Conservation (phyloP, 2,797 vertebrate genomes). For the Choloepus didactylus region DNA sequence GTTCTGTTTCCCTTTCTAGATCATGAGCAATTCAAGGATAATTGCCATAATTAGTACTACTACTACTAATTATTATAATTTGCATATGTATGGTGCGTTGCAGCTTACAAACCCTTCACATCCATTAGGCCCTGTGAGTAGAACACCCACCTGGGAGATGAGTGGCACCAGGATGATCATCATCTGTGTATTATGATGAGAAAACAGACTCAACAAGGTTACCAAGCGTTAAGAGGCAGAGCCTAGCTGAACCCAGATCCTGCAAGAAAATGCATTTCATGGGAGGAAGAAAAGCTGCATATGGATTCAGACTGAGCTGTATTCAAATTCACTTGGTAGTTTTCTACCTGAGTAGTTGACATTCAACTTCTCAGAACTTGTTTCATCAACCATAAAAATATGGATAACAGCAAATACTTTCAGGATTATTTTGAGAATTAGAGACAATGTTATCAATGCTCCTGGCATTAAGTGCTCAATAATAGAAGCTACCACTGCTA, state of each 20-base stretch:
- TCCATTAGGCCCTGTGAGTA: not conserved
- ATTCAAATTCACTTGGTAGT: not conserved
- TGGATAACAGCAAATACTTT: not conserved
- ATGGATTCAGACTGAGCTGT: not conserved
- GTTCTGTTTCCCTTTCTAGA: not conserved
- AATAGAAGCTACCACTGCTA: not conserved
- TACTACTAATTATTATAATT: not conserved
- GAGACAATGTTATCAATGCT: not conserved
- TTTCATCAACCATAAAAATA: slow-evolving; percentile 24
- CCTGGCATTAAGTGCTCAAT: not conserved
- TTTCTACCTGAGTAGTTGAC: too few species aligned
- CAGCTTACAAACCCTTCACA: not conserved
- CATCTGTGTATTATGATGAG: not conserved
- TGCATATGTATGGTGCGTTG: not conserved
- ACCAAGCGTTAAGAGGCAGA: not conserved
- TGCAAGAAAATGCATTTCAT: not conserved
- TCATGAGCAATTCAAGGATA: not conserved
- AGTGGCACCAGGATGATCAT: not conserved
- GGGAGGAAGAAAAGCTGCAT: not conserved
- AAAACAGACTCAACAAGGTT: not conserved
- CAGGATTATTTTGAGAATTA: slow-evolving; percentile 10
- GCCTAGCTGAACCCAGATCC: not conserved
- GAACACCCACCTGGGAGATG: not conserved
- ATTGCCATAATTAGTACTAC: not conserved
- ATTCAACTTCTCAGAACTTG: not conserved